A percentile compares a stretch with the other conserved stretches of the same genome.
Evolutionary conservation across 2,113 vertebrate species (phyloP).

Genomic region (Stomatorhinus ivindoensis): DNA sequence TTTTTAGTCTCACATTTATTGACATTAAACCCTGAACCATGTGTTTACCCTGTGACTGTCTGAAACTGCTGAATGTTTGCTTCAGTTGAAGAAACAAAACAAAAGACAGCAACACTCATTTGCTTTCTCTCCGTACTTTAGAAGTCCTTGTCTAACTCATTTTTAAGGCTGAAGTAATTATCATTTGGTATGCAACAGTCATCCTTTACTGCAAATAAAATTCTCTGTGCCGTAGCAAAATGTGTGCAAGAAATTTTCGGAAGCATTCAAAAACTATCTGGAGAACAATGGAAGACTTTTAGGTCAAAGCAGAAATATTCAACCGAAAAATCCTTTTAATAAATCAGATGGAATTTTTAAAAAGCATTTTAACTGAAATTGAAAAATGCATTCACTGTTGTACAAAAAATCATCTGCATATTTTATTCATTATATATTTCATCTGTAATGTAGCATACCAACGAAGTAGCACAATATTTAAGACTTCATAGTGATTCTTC

Average conservation of each 20-base stretch:
- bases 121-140: background rate
- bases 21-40: constrained; percentile 22
- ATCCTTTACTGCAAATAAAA: background rate
- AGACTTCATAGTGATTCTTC: background rate
- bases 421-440: background rate
- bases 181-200: constrained; percentile 14
- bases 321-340: constrained; percentile 3
- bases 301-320: background rate
- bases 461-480: background rate
- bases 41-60: constrained; percentile 7
- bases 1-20: constrained; percentile 29
- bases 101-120: background rate
- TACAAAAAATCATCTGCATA: background rate
- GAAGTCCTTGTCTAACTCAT: constrained; percentile 32
- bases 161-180: constrained; percentile 37
- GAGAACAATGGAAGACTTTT: constrained; percentile 13
- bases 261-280: background rate
- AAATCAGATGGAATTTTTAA: background rate
- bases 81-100: constrained; percentile 10
- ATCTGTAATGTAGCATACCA: background rate
- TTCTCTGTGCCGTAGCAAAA: constrained; percentile 6
- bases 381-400: background rate
- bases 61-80: constrained; percentile 1
- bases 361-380: constrained; percentile 6
- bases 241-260: background rate